Percentiles rank a stretch among this genome's conserved stretches.
These are phyloP conservation scores for Neodiprion fabricii DNA, from an alignment of 1,140 invertebrate species.

Conservation along the genomic window DNA sequence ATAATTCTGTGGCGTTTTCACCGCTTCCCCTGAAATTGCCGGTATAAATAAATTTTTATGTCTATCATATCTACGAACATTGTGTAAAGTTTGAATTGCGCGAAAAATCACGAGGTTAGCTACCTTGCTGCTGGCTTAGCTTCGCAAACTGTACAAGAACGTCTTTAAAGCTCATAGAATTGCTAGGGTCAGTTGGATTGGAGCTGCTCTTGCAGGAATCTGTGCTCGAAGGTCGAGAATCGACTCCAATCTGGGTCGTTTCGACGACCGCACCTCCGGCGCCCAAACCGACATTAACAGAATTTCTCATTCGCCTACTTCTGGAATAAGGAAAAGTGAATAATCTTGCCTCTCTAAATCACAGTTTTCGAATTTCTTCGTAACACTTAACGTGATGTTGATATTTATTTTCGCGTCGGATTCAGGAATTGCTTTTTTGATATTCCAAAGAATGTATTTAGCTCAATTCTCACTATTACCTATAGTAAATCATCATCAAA, in stretches of 20 bases:
- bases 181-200: constrained; percentile 48
- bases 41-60: background rate
- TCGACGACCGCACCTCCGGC: constrained; percentile 58
- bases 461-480: too few species aligned
- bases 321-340: constrained; percentile 29
- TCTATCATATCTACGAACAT: background rate
- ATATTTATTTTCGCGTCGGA: too few species aligned
- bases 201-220: constrained; percentile 63
- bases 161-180: constrained; percentile 72
- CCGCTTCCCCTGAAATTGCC: constrained; percentile 47
- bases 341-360: too few species aligned
- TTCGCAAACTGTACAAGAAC: constrained; percentile 80
- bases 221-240: constrained; percentile 61
- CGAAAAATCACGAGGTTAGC: constrained; percentile 14
- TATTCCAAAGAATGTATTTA: too few species aligned
- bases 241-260: constrained; percentile 42
- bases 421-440: too few species aligned
- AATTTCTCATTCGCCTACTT: constrained; percentile 57
- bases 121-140: constrained; percentile 63
- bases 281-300: constrained; percentile 52
- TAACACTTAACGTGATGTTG: too few species aligned
- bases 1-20: constrained; percentile 71
- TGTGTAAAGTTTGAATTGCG: background rate
- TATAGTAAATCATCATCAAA: too few species aligned
- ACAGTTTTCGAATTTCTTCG: background rate